Conservation (phyloP, 2,797 vertebrate species). For the Helicolenus hilgendorfi region DNA sequence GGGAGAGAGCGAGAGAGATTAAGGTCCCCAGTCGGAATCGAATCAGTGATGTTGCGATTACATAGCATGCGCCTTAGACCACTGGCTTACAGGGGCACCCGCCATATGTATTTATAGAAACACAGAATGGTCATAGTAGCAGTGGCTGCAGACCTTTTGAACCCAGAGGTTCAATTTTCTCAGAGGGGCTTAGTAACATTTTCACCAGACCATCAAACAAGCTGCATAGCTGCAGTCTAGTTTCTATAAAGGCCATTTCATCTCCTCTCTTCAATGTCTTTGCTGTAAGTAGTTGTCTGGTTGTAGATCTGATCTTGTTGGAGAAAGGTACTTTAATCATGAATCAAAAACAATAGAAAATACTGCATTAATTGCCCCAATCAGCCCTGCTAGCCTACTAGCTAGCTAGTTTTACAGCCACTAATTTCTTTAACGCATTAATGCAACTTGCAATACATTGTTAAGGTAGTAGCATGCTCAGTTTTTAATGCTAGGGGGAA, state of each 20-base stretch:
- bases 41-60: background rate
- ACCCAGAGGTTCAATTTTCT: background rate
- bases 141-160: background rate
- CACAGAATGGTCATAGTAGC: background rate
- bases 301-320: slow-evolving; percentile 51
- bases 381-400: slow-evolving; percentile 1
- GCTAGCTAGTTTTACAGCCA: too few species aligned
- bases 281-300: background rate
- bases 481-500: too few species aligned
- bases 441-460: too few species aligned
- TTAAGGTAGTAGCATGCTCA: too few species aligned
- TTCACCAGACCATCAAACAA: slow-evolving; percentile 17
- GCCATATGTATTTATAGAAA: background rate
- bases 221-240: slow-evolving; percentile 7
- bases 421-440: too few species aligned
- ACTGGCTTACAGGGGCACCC: background rate
- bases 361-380: slow-evolving; percentile 54
- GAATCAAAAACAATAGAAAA: slow-evolving; percentile 67
- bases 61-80: background rate
- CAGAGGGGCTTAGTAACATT: background rate
- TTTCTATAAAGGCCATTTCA: background rate
- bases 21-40: background rate
- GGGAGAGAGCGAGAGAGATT: background rate
- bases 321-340: slow-evolving; percentile 65
- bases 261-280: background rate